Conservation (phyloP, 2,113 vertebrate species). For the Psilopsiagon aurifrons region DNA sequence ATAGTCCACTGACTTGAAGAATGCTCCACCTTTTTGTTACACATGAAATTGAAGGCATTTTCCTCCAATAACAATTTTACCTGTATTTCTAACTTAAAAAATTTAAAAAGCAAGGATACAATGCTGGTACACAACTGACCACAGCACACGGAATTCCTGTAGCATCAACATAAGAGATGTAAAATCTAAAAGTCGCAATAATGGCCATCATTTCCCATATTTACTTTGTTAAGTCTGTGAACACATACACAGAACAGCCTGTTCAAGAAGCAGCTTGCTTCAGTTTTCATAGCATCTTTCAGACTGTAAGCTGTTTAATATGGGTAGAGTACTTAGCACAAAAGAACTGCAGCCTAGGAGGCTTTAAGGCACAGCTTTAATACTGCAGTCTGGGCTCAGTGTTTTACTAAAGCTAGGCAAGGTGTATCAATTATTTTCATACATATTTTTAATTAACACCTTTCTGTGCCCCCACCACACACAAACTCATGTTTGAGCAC, state of each 20-base stretch:
- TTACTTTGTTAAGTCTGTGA: neutral
- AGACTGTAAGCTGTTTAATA: neutral
- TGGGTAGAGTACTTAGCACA: neutral
- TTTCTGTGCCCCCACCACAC: neutral
- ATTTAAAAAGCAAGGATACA: neutral
- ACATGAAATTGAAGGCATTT: neutral
- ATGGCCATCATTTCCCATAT: neutral
- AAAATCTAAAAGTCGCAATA: neutral
- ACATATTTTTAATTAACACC: neutral
- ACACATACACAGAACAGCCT: neutral
- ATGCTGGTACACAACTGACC: neutral
- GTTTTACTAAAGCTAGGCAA: neutral
- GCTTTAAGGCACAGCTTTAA: neutral
- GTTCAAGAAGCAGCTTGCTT: neutral
- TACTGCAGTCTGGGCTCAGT: neutral
- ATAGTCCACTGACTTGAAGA: neutral
- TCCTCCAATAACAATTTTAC: neutral
- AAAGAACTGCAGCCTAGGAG: neutral
- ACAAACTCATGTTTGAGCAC: neutral
- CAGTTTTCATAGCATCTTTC: neutral
- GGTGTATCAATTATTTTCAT: neutral
- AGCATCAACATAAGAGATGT: neutral
- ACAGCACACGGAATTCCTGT: neutral
- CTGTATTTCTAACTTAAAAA: neutral
- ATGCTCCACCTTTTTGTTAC: neutral